Evolutionary conservation across 2,113 vertebrate genomes (phyloP).

Genomic region (Campylomormyrus tamandua): DNA sequence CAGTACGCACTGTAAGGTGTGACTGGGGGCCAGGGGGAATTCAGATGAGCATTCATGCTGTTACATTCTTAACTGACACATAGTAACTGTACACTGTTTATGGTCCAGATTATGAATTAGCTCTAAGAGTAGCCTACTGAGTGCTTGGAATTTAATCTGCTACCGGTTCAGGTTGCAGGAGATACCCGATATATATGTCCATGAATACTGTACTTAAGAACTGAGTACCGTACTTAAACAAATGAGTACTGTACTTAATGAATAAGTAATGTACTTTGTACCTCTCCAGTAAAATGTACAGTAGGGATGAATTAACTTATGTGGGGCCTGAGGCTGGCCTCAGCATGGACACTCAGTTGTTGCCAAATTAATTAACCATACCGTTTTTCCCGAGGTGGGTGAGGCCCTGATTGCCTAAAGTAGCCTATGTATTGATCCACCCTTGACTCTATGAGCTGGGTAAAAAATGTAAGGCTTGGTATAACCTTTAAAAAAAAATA

Average conservation of each 20-base stretch:
- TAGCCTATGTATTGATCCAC: not conserved
- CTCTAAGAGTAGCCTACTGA: not conserved
- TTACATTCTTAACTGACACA: not conserved
- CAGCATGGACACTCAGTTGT: not conserved
- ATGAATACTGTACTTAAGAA: not conserved
- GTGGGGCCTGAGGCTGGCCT: not conserved
- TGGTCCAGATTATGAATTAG: not conserved
- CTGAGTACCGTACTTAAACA: not conserved
- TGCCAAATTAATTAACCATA: too few species aligned
- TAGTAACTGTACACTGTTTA: not conserved
- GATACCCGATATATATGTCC: not conserved
- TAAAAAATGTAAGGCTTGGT: not conserved
- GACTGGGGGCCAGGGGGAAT: constrained; percentile 49
- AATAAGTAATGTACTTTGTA: not conserved
- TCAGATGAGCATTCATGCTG: not conserved
- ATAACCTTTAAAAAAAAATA: not conserved
- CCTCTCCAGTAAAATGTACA: too few species aligned
- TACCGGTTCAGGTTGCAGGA: not conserved
- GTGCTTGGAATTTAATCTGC: not conserved
- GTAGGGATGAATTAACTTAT: not conserved
- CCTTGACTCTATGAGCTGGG: not conserved
- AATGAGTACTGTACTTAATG: not conserved
- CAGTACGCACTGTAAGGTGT: constrained; percentile 71
- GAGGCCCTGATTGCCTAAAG: not conserved
- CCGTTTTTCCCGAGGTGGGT: not conserved